Conservation (phyloP, 2,888 invertebrate genomes). For the Tortrix viridana region DNA sequence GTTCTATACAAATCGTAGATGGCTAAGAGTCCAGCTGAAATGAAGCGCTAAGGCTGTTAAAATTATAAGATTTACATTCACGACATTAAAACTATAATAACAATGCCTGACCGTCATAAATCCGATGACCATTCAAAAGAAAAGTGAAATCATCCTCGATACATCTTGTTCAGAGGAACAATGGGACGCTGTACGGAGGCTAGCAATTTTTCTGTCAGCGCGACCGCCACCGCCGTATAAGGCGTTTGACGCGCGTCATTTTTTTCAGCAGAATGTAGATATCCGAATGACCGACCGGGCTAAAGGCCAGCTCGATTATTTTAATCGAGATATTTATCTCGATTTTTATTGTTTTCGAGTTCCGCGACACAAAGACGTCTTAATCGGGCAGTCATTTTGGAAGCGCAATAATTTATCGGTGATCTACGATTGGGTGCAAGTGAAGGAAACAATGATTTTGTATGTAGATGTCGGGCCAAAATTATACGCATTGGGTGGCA, state of each 20-base stretch:
- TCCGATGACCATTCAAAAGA: constrained; percentile 38
- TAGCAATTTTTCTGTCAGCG: constrained; percentile 70
- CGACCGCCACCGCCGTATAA: constrained; percentile 57
- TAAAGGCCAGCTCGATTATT: constrained; percentile 75
- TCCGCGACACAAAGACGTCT: constrained; percentile 66
- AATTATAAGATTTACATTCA: too few relatives aligned
- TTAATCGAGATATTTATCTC: constrained; percentile 77
- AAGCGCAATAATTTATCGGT: constrained; percentile 59
- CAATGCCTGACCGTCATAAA: constrained; percentile 50
- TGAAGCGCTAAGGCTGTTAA: too few relatives aligned
- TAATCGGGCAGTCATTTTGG: constrained; percentile 66
- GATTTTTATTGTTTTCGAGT: constrained; percentile 71
- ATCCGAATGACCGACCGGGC: constrained; percentile 65
- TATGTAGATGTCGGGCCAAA: constrained; percentile 59
- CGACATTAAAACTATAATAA: too few relatives aligned
- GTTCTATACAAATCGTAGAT: too few relatives aligned
- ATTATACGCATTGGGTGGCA: constrained; percentile 51
- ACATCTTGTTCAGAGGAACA: constrained; percentile 63
- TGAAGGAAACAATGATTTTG: constrained; percentile 60
- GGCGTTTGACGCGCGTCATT: constrained; percentile 67
- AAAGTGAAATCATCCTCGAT: constrained; percentile 57
- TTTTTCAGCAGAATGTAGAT: constrained; percentile 66
- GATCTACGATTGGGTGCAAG: constrained; percentile 49
- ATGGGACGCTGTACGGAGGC: constrained; percentile 51
- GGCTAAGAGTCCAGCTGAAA: too few relatives aligned